Conservation (phyloP, 2,888 invertebrate species). For the Brachycybe producta region DNA sequence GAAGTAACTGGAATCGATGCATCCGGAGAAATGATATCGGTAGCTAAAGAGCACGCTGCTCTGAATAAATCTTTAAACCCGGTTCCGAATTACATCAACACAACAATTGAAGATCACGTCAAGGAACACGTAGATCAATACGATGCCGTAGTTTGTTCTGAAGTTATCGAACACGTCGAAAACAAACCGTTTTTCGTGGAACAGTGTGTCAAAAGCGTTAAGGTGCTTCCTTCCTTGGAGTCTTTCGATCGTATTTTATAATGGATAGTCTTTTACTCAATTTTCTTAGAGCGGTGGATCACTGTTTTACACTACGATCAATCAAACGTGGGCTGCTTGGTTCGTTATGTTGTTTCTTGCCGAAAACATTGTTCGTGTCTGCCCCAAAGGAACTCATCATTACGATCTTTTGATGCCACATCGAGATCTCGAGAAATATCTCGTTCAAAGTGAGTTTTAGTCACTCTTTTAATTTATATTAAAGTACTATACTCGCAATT, state of each 20-base stretch:
- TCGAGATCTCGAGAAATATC: neutral
- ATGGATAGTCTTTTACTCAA: conserved; percentile 4
- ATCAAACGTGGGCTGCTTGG: neutral
- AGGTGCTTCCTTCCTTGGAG: conserved; percentile 35
- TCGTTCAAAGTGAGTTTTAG: too few species aligned
- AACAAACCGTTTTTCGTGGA: conserved; percentile 56
- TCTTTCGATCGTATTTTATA: too few species aligned
- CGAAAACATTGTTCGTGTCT: conserved; percentile 1
- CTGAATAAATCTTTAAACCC: conserved; percentile 28
- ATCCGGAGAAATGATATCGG: conserved; percentile 50
- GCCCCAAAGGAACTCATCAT: conserved; percentile 11
- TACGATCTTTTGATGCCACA: conserved; percentile 7
- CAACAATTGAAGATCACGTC: conserved; percentile 38
- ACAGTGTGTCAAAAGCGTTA: conserved; percentile 49
- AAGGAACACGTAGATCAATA: conserved; percentile 41
- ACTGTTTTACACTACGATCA: conserved; percentile 17
- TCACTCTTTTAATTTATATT: too few species aligned
- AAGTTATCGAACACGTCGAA: conserved; percentile 77
- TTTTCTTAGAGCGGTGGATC: conserved; percentile 20
- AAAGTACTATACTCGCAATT: too few species aligned
- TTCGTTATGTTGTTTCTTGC: neutral
- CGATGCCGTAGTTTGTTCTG: conserved; percentile 75
- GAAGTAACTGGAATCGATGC: conserved; percentile 70
- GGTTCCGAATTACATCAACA: conserved; percentile 32
- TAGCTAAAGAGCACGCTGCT: conserved; percentile 50